Base-by-base conservation (phyloP, 1,140 invertebrate genomes). In the Contarinia nasturtii region DNA sequence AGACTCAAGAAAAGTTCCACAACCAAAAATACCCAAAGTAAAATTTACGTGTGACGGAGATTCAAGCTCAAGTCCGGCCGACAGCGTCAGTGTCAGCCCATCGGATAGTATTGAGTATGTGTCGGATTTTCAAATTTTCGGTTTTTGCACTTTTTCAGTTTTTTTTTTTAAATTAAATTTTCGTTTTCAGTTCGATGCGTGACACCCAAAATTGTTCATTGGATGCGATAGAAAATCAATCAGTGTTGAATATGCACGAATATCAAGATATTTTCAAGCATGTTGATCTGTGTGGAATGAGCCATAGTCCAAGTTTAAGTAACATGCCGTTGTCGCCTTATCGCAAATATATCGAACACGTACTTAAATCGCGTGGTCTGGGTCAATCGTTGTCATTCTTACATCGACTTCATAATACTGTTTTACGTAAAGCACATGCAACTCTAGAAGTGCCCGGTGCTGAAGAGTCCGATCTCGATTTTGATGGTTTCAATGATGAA, bases 321-420 rank as follows among this genome's bases (percentile, higher is more conserved):
- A 27, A 27, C 10, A 27, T 27, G 27, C 27, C 27, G 27, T 10
- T 27, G 10, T 27, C 27, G 14, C 27, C 44, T 21, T 46, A 49
- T 40, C 49, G 83, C 49, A 78, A 81, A 52, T 91, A 86, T 58
- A 87, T 91, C 47, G 80, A 88, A 59, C 83, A 87, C 63, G 77
- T 85, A 43, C 65, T 93, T 17, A 89, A 89, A 63, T 86, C 82
- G 14, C 79, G 81, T 53, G 85, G 87, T 1, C 67, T 92, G 41
- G 74, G 79, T 33, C 86, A 87, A 58, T 80, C 80, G 51, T 59
- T 86, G 51, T 70, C 73, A 50, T 86, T 85, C 58, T 65, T 86
- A 22, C 77, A 84, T 56, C 73, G 76, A 57, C 59, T 86, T 50
- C 75, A 82, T 50, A 72, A 68, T 36, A 67, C 72, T 37, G 66